These are phyloP conservation scores for Erethizon dorsatum DNA, from an alignment of 2,797 vertebrate genomes.

Conservation along the genomic window DNA sequence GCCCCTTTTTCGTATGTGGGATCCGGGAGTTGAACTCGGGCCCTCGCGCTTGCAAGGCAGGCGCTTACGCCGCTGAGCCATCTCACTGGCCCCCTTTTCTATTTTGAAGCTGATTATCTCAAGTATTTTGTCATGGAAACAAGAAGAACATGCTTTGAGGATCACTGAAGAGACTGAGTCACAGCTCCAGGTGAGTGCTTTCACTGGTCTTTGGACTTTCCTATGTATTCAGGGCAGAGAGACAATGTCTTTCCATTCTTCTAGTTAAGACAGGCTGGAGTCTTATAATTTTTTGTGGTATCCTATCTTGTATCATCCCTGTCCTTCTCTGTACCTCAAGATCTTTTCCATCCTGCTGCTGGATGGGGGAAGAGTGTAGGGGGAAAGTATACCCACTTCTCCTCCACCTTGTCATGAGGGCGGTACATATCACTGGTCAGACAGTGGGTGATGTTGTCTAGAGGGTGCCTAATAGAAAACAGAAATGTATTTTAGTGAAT, in stretches of 20 bases:
- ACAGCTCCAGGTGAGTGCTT: background rate
- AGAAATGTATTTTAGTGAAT: background rate
- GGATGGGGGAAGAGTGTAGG: background rate
- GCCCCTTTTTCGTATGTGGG: too few species aligned
- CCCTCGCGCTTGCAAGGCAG: too few species aligned
- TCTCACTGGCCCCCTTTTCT: too few species aligned
- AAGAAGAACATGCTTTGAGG: background rate
- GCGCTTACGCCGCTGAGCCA: too few species aligned
- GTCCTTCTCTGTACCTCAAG: background rate
- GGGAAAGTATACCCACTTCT: background rate
- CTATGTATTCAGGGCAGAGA: background rate
- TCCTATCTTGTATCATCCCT: background rate
- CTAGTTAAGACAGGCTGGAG: rapidly evolving
- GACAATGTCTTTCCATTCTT: background rate
- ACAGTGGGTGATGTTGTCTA: background rate
- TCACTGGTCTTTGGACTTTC: background rate
- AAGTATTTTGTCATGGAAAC: background rate
- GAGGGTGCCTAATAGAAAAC: background rate
- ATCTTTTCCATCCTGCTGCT: background rate
- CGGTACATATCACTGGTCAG: background rate
- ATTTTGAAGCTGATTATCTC: background rate
- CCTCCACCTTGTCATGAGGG: background rate
- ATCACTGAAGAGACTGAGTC: background rate
- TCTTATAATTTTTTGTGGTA: background rate
- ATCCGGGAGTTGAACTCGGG: too few species aligned